Base-by-base conservation (phyloP, 2,797 vertebrate species). In the Microctenopoma steveboyesi region DNA sequence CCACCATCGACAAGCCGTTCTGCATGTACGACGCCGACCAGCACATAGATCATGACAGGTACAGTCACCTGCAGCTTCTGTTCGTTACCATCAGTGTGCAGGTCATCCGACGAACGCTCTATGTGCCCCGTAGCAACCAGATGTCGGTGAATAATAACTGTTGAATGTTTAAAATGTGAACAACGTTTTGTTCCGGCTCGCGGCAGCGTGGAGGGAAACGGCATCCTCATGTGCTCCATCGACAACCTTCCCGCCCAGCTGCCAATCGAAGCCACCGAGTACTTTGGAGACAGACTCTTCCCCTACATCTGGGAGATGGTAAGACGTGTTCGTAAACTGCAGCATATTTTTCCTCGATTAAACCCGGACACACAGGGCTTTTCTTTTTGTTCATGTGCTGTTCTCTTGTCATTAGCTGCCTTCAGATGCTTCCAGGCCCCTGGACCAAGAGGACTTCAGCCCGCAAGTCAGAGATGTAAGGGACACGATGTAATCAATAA, bases 251-350 rank as follows among this genome's bases (percentile, higher is more conserved):
- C 98, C 0, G 97, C 98, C 55, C 98, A 99, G 88, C 96, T 99
- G 45, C 98, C 98, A 10, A 96, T 98, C 49, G 98, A 99, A 87
- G 95, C 98, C 65, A 99, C 98, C 0, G 97, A 99, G 76, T 99
- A 95, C 83, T 99, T 99, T 72, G 98, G 98, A 25, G 98, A 97
- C 83, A 89, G 96, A 63, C 95, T 99, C 76, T 96, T 96, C 78
- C 96, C 97, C 0, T 99, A 97, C 77, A 92, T 99, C 67, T 96
- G 96, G 93, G 97, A 99, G 93, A 99, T 99, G 97, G 98, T 99
- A 94, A 96, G 96, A 69, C 16, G 1, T 50, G 13, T 3, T 30
- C 3, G 22, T 22, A 22, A 22, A 43, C 76, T 82, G 79, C 62
- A 1, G 6, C 58, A 45, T 28, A 43, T 51, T 68, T 68, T 33